Base-by-base conservation (phyloP, 1,140 invertebrate genomes). In the Sarcophaga peregrina region DNA sequence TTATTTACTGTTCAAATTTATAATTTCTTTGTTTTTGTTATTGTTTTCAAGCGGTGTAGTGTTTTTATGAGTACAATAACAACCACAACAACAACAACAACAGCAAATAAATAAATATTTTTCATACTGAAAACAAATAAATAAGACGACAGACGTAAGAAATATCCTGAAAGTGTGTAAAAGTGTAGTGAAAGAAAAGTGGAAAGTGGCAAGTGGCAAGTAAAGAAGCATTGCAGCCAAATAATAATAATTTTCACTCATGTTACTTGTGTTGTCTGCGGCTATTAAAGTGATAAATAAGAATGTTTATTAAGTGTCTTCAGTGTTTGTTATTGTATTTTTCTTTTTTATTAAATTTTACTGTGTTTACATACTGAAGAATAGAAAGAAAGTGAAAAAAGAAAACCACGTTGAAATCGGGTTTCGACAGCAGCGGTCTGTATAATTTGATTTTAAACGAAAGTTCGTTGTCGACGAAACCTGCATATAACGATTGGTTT, bases 381-480 rank as follows among this genome's bases (percentile, higher is more conserved):
- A 15, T 17, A 68, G 58, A n/a, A 17, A 68, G 20, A 17, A 20
- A 25, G 17, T 72, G n/a, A 9, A 25, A 72, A n/a, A 11, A 76
- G 11, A 78, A 47, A 76, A 47, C 45, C 91, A 88, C 90, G 91
- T 89, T 93, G 93, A 91, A 92, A 93, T 92, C 95, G 93, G 95
- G 95, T 95, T 95, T 95, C 95, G 94, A 89, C 94, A 93, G 92
- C 93, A 92, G 92, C 94, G 92, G 95, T 93, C 95, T 95, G 94
- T 92, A 87, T 85, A 91, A 88, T 88, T 88, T 90, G 89, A 52
- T n/a, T 15, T 25, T 48, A 81, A 25, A 58, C 45, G 90, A 92
- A 93, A 95, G 95, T 96, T 96, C 95, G 95, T 96, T 96, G 95
- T 96, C 95, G 94, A 95, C 95, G 95, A 96, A 96, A 96, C 95